These are phyloP conservation scores for Aptenodytes patagonicus DNA, from an alignment of 2,113 vertebrate species.

Conservation along the genomic window DNA sequence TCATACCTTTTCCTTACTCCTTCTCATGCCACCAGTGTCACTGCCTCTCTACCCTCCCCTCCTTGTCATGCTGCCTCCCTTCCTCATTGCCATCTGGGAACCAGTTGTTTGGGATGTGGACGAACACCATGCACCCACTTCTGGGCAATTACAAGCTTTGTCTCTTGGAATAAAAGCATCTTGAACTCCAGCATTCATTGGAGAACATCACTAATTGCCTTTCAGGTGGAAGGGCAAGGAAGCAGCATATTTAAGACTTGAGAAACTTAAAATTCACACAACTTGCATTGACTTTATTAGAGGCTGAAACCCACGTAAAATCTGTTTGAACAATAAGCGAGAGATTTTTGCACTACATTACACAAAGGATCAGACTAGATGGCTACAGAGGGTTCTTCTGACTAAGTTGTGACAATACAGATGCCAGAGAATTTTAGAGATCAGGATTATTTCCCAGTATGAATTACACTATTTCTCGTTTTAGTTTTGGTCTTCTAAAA, in stretches of 20 bases:
- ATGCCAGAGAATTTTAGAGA: not conserved
- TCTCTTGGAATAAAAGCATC: not conserved
- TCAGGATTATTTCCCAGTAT: not conserved
- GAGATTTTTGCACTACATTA: not conserved
- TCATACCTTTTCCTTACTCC: not conserved
- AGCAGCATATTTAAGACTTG: not conserved
- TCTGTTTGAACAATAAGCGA: not conserved
- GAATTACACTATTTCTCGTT: not conserved
- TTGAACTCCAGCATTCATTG: not conserved
- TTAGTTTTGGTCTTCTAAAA: conserved; percentile 3
- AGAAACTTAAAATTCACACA: not conserved
- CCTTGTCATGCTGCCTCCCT: not conserved
- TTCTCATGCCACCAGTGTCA: not conserved
- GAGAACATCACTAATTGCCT: not conserved
- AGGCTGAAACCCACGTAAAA: not conserved
- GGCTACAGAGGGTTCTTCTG: not conserved
- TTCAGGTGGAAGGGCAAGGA: not conserved
- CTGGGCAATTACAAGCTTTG: not conserved
- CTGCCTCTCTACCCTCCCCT: not conserved
- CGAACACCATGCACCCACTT: not conserved
- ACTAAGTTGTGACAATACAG: not conserved
- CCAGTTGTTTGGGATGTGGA: not conserved
- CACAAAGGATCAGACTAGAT: not conserved
- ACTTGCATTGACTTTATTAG: not conserved
- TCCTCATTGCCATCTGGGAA: not conserved